These are phyloP conservation scores for Phengaris alcon DNA, from an alignment of 2,888 invertebrate species.

Conservation along the genomic window DNA sequence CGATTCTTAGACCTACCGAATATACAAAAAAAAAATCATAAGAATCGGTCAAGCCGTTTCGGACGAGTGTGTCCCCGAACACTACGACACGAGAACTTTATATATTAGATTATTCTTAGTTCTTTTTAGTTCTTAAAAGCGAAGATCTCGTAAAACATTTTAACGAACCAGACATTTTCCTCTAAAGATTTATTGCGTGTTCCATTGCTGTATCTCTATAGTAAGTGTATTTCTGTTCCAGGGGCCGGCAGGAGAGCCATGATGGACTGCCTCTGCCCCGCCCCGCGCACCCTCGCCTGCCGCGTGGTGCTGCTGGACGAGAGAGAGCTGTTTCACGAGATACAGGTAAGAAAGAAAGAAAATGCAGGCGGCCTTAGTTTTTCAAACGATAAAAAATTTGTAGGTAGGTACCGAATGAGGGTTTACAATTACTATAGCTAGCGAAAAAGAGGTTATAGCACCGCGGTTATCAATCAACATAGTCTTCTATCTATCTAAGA, in stretches of 20 bases:
- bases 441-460: too few relatives aligned
- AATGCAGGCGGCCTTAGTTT: too few relatives aligned
- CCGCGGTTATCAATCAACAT: too few relatives aligned
- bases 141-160: not conserved
- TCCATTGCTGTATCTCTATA: not conserved
- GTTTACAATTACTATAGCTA: too few relatives aligned
- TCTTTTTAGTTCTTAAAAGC: not conserved
- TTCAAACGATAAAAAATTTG: too few relatives aligned
- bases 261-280: slow-evolving; percentile 79
- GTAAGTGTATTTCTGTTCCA: slow-evolving; percentile 34
- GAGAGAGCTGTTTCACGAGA: slow-evolving; percentile 92
- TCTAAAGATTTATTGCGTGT: not conserved
- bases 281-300: slow-evolving; percentile 83
- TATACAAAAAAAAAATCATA: too few relatives aligned
- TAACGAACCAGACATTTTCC: not conserved
- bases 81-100: too few relatives aligned
- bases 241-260: slow-evolving; percentile 51
- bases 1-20: too few relatives aligned
- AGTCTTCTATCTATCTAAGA: too few relatives aligned
- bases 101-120: not conserved
- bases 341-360: slow-evolving; percentile 81
- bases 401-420: too few relatives aligned
- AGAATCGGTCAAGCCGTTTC: too few relatives aligned
- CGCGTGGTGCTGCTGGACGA: slow-evolving; percentile 94
- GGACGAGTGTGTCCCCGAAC: too few relatives aligned